phyloP scores from a whole-genome alignment of 2,113 vertebrate genomes.

The Neomonachus schauinslandi region DNA sequence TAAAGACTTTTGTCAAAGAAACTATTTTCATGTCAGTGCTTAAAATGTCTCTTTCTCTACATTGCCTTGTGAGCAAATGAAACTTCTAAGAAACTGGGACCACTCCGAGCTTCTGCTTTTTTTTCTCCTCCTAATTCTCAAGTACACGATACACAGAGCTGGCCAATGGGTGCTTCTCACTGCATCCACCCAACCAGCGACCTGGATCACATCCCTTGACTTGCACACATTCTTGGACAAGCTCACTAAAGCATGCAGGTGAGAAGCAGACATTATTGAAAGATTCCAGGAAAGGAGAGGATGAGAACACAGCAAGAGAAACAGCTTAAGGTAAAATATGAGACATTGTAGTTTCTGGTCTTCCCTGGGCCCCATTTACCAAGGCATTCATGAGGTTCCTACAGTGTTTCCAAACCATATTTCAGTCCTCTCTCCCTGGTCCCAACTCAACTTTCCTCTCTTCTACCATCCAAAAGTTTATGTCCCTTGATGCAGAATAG shows the following conservation, averaged over 20 bases:
- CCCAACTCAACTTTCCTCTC: background rate
- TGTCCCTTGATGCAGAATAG: background rate
- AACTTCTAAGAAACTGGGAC: background rate
- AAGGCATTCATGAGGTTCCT: background rate
- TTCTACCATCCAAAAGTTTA: background rate
- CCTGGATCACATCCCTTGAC: background rate
- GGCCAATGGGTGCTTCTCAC: background rate
- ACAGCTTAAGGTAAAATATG: background rate
- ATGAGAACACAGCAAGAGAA: background rate
- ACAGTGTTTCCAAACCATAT: background rate
- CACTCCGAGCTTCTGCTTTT: background rate
- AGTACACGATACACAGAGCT: background rate
- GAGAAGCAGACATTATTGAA: background rate
- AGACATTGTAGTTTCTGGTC: fast-evolving
- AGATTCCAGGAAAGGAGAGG: background rate
- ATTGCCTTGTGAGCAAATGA: background rate
- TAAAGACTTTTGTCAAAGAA: background rate
- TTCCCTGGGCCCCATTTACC: background rate
- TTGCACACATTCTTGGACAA: background rate
- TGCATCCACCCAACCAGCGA: background rate
- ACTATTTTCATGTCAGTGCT: slow-evolving; percentile 24
- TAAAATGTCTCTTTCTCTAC: background rate
- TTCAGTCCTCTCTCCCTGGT: background rate
- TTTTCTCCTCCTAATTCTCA: background rate
- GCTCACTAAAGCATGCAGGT: background rate